Evolutionary conservation across 2,888 invertebrate genomes (phyloP).

Genomic region (Syrista parreyssii): DNA sequence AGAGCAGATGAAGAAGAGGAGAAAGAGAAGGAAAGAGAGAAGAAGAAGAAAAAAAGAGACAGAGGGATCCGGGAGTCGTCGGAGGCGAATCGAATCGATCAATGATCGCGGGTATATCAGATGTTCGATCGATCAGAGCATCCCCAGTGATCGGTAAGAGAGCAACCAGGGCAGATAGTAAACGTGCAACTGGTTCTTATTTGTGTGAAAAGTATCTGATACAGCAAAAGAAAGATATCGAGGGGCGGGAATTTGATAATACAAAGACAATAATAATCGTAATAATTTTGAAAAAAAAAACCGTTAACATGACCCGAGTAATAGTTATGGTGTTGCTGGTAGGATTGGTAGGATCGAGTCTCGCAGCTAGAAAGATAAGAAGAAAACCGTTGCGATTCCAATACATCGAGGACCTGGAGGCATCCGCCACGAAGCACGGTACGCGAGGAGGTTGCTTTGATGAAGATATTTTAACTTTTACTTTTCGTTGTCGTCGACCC

Average conservation of each 20-base stretch:
- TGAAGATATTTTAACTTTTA: not conserved
- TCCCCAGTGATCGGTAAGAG: not conserved
- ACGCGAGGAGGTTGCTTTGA: not conserved
- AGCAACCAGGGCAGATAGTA: not conserved
- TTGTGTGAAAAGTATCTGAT: not conserved
- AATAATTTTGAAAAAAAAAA: too few species aligned
- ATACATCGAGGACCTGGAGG: constrained; percentile 42
- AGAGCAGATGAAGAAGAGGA: not conserved
- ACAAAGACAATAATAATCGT: not conserved
- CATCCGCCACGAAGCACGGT: constrained; percentile 43
- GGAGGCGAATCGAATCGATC: not conserved
- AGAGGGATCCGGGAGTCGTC: not conserved
- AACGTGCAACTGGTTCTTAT: not conserved
- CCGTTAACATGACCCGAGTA: not conserved
- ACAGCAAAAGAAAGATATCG: not conserved
- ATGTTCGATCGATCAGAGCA: not conserved
- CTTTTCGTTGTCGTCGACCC: not conserved
- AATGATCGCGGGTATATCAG: not conserved
- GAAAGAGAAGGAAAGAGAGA: not conserved
- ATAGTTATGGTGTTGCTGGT: not conserved
- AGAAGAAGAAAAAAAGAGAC: not conserved
- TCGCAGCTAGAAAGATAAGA: constrained; percentile 33
- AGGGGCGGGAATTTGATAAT: not conserved
- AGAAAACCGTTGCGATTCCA: constrained; percentile 40
- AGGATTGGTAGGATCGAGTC: not conserved